Conservation (phyloP, 92 coral and sea anemone genomes). For the Parazoanthus darwini region DNA sequence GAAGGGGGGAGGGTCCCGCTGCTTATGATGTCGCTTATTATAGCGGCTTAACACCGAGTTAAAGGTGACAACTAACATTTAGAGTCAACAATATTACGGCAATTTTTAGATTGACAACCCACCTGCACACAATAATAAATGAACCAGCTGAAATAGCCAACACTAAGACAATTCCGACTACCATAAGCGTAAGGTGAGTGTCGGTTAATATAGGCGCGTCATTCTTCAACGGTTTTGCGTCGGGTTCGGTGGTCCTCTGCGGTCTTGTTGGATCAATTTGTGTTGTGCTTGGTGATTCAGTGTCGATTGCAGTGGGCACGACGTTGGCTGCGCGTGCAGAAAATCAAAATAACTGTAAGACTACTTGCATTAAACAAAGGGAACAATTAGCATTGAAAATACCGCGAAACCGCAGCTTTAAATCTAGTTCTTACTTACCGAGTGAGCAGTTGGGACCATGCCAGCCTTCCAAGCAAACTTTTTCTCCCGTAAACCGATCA, state of each 20-base stretch:
- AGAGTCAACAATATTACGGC: too few relatives aligned
- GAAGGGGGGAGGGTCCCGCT: too few relatives aligned
- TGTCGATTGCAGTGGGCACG: neutral
- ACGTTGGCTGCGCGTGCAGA: neutral
- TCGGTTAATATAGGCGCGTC: constrained; percentile 8
- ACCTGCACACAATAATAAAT: constrained; percentile 18
- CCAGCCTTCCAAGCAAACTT: constrained; percentile 45
- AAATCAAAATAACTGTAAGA: neutral
- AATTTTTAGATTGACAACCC: neutral
- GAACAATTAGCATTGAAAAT: neutral
- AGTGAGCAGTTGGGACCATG: constrained; percentile 48
- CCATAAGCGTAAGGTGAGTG: constrained; percentile 33
- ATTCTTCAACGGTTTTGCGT: neutral
- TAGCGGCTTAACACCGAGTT: too few relatives aligned
- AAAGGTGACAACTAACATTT: too few relatives aligned
- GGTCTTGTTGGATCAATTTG: neutral
- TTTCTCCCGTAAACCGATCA: constrained; percentile 31
- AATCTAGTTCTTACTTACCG: neutral
- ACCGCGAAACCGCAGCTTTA: neutral
- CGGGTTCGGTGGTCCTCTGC: neutral
- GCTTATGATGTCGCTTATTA: too few relatives aligned
- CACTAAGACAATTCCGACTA: constrained; percentile 21
- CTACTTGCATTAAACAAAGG: neutral
- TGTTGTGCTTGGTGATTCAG: neutral
- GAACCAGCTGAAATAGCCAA: neutral